Conservation (phyloP, 2,888 invertebrate genomes). For the Arenicola marina region DNA sequence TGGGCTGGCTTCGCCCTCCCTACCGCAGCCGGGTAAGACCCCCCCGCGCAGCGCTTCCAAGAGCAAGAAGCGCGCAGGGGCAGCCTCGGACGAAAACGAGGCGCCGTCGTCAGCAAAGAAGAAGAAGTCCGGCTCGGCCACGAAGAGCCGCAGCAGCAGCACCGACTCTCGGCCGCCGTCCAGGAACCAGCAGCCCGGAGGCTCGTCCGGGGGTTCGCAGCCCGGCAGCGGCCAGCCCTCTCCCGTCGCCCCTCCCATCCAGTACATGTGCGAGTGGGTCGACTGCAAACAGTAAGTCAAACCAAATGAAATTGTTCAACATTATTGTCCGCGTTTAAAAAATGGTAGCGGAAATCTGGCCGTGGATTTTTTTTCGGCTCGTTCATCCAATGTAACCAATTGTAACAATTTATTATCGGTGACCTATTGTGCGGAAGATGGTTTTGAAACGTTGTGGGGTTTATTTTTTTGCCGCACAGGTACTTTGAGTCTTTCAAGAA, state of each 20-base stretch:
- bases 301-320: neutral
- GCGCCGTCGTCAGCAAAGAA: slow-evolving; percentile 8
- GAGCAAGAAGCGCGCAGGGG: too few species aligned
- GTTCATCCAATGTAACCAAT: too few species aligned
- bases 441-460: too few species aligned
- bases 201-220: neutral
- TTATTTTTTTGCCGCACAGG: slow-evolving; percentile 46
- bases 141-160: slow-evolving; percentile 35
- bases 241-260: slow-evolving; percentile 12
- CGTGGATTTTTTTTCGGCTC: too few species aligned
- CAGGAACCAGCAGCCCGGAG: neutral
- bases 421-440: too few species aligned
- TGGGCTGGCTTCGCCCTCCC: neutral
- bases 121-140: slow-evolving; percentile 29
- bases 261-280: slow-evolving; percentile 86
- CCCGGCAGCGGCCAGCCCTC: neutral
- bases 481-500: slow-evolving; percentile 56
- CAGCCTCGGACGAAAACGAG: too few species aligned
- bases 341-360: too few species aligned
- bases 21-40: too few species aligned
- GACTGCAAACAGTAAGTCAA: slow-evolving; percentile 73
- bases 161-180: slow-evolving; percentile 7
- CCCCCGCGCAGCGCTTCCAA: too few species aligned
- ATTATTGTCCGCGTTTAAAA: neutral
- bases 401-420: too few species aligned